phyloP scores from a whole-genome alignment of 2,113 vertebrate genomes.

The Forbesichthys papilliferus region DNA sequence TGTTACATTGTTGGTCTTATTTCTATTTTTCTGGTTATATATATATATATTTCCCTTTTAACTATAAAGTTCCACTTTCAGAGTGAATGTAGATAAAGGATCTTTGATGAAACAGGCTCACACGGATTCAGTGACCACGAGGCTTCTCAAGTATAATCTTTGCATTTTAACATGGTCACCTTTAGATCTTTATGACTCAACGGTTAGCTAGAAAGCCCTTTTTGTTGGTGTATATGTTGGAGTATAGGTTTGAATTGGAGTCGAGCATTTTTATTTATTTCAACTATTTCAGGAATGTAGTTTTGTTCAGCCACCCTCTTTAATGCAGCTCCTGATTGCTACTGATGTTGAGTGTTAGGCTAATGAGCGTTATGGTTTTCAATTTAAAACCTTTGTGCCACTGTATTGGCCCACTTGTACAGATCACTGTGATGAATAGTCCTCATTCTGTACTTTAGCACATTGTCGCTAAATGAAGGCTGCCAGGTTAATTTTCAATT shows the following conservation, averaged over 20 bases:
- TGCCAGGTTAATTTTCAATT: constrained; percentile 74
- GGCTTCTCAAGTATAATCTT: neutral
- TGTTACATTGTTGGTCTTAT: too few species aligned
- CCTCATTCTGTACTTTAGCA: constrained; percentile 73
- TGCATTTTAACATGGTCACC: neutral
- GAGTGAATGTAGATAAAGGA: too few species aligned
- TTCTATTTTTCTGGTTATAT: too few species aligned
- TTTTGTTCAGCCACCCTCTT: constrained; percentile 61
- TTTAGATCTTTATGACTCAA: too few species aligned
- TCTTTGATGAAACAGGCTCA: too few species aligned
- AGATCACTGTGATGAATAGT: constrained; percentile 75
- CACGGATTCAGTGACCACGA: too few species aligned
- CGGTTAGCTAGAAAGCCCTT: neutral
- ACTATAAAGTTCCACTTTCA: too few species aligned
- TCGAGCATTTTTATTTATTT: constrained; percentile 56
- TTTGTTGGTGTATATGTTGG: constrained; percentile 1
- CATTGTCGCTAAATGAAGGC: constrained; percentile 73
- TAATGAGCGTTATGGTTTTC: constrained; percentile 78
- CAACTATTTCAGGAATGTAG: constrained; percentile 50
- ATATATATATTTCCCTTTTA: too few species aligned
- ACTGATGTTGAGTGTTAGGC: constrained; percentile 69
- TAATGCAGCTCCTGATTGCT: constrained; percentile 76
- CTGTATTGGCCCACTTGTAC: constrained; percentile 66
- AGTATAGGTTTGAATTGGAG: constrained; percentile 27
- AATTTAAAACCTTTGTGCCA: constrained; percentile 77